Base-by-base conservation (phyloP, 2,888 invertebrate genomes). In the Kuschelorhynchus macadamiae region DNA sequence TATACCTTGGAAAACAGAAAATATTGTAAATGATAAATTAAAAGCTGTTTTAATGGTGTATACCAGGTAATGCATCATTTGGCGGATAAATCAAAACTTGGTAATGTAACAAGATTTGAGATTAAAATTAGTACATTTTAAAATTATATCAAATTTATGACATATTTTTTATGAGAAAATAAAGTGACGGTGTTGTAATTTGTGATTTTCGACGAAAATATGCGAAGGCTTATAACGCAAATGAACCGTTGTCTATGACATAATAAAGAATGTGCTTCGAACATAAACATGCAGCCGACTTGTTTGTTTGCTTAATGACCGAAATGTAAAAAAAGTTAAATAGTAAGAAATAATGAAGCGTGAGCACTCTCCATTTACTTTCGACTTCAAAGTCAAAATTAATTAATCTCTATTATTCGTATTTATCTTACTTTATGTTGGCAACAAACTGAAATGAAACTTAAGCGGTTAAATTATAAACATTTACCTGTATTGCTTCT, bases 401-500 rank as follows among this genome's bases (percentile, higher is more conserved):
- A 14, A 4, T 56, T 44, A 39, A 30, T 41, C 41, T 55, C 9
- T n/a, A 21, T 4, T 36, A 36, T 36, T 36, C 11, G 11, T 20
- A 52, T 52, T 52, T 18, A 21, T 16, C 20, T 11, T 36, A 33
- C 18, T 52, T 52, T 20, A 36, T 52, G 33, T 36, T 20, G 18
- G 14, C 12, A 33, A 36, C 7, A 50, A 25, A 21, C 39, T 4
- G 9, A 36, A 36, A 52, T 36, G 20, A 32, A 33, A 52, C 12
- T 18, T 18, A 36, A 18, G 12, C 36, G 36, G 11, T 5, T 12
- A 17, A 49, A 25, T 60, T 25, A 49, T 52, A 18, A 4, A 17
- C 53, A 80, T 86, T 85, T 81, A 91, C 91, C 91, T 86, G 92
- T 91, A 79, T 92, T 92, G 76, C 92, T 92, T 78, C 92, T 89